Evolutionary conservation across 2,797 vertebrate species (phyloP), one percentile per base, ranked within the genome.

Genomic region (Phalanger gymnotis): DNA sequence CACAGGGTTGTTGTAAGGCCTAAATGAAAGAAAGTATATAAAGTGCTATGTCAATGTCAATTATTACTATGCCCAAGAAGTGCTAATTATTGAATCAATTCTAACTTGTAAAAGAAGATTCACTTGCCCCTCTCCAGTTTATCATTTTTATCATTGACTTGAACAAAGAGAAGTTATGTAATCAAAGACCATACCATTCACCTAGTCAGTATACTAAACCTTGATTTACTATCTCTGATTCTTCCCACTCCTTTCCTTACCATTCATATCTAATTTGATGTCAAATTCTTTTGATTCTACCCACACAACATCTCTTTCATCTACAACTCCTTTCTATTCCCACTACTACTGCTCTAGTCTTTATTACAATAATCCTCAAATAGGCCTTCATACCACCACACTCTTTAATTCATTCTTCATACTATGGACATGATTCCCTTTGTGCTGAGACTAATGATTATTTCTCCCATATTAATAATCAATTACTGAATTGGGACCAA

Each of bases 321-420:
- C 30, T 13, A 52, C 5, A 22, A 40, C 6, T 92, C 6, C 89
- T 22, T 94, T 58, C 25, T 93, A 81, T 91, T 56, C 9, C 28
- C 52, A 22, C 47, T 56, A 12, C 30, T 87, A 14, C 3, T 52
- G n/a, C 2, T 31, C 25, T 61, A 91, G n/a, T 55, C 57, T 56
- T 56, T 34, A 52, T 25, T 34, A 53, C 54, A 4, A 5, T 91
- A 56, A 55, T 81, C 31, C 92, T 47, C 47, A 58, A 13, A 55
- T 92, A 47, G 11, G 90, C 19, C 54, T 10, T 93, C 61, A 87
- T 54, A 53, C 53, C 91, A 73, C 92, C 53, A 90, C 57, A 53
- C 73, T 92, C 16, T 93, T 16, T 31, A 92, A 66, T 92, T 51
- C 58, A 61, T 90, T 96, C 81, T 91, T 53, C n/a, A 52, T 58